Conservation (phyloP, 2,113 vertebrate genomes). For the Lamprologus ornatipinnis region DNA sequence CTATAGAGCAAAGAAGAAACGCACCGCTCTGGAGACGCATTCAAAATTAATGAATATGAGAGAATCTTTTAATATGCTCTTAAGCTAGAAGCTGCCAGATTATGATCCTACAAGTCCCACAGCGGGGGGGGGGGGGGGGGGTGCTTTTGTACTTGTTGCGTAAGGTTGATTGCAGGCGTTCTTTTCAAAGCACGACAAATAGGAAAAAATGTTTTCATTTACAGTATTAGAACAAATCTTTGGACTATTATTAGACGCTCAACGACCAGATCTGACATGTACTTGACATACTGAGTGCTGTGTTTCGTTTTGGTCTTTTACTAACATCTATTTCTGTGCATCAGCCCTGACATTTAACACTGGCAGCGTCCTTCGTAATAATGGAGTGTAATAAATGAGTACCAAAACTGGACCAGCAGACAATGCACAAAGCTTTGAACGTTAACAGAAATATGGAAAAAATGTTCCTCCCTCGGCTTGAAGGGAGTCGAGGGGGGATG, state of each 20-base stretch:
- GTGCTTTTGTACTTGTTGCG: conserved; percentile 34
- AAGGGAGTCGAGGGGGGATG: conserved; percentile 5
- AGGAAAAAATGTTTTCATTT: neutral
- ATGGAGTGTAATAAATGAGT: neutral
- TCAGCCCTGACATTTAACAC: neutral
- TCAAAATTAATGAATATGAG: conserved; percentile 15
- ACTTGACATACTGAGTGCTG: neutral
- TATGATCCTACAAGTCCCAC: neutral
- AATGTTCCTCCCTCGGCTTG: conserved; percentile 5
- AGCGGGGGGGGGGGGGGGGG: conserved; percentile 15
- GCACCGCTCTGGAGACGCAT: neutral
- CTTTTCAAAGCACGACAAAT: neutral
- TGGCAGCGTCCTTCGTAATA: neutral
- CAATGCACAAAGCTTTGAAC: neutral
- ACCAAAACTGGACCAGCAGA: neutral
- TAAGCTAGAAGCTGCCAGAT: neutral
- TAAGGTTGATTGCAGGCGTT: neutral
- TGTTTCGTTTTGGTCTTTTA: neutral
- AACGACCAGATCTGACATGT: neutral
- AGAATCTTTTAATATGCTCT: conserved; percentile 10
- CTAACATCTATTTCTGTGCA: neutral
- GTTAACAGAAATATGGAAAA: conserved; percentile 34
- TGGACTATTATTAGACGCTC: neutral
- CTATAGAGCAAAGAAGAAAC: neutral
- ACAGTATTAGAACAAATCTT: neutral